Base-by-base conservation (phyloP, 2,888 invertebrate species). In the Hypomecis atomaria region DNA sequence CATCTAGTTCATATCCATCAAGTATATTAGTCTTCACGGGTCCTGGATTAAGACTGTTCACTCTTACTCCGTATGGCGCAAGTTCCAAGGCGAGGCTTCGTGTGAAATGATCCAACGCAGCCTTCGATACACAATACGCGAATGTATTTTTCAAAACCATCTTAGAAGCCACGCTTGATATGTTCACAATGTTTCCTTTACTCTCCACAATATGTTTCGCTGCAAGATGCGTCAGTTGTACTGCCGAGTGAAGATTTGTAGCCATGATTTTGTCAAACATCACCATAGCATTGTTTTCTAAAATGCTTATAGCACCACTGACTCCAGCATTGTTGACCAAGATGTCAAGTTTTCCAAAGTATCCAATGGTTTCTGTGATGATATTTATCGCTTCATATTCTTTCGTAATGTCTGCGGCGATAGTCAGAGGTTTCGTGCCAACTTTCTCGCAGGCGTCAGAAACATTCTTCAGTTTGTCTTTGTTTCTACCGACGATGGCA, bases 11-110 rank as follows among this genome's bases (percentile, higher is more conserved):
- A 10, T 34, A 9, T 0, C 11, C 9, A 13, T 62, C 67, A 3
- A 74, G 34, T 34, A 80, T 71, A 38, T 76, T 74, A 10, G 81
- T 78, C 6, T 95, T 79, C 3, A 96, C 95, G 0, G 98, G 98
- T 9, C 98, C 98, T n/a, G 98, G 98, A 86, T 97, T 97, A 0
- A 98, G 96, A 52, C 95, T 93, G 85, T 98, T 98, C 0, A 96
- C 97, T 54, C 98, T 92, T 0, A 98, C 96, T 65, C 95, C 94
- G 77, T 95, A 95, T 0, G 93, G 67, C 38, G 95, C 96, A 48
- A 97, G 86, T 74, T 96, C 98, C 42, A 98, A 86, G 3, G 98
- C 98, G 5, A 95, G 90, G 80, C 97, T 97, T 75, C 95, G 94
- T 0, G 98, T 98, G 71, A 99, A 95, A 81, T 98, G 98, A 88